These are phyloP conservation scores for Chondrilla cf. caribensis DNA, from an alignment of 37 sponge, comb jelly and placozoan genomes.

Conservation along the genomic window DNA sequence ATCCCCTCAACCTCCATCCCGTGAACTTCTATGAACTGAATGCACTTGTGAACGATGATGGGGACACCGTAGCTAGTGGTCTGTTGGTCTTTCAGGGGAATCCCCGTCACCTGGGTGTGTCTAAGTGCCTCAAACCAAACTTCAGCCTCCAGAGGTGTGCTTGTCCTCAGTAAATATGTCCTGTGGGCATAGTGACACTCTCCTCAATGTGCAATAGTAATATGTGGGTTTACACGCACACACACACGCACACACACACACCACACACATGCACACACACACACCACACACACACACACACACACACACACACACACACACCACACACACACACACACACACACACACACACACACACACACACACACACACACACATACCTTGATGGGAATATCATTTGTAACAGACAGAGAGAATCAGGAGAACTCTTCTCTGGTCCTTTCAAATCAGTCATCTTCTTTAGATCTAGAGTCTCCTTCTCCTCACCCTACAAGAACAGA, in stretches of 20 bases:
- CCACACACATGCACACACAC: background rate
- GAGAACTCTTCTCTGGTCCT: conserved; percentile 37
- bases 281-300: no score
- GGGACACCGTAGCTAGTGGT: conserved; percentile 55
- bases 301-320: no score
- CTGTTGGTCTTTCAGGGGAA: conserved; percentile 64
- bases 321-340: no score
- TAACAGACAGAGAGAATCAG: conserved; percentile 46
- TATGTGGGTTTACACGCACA: background rate
- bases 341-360: no score
- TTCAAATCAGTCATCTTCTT: conserved; percentile 56
- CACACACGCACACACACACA: background rate
- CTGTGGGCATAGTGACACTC: no score
- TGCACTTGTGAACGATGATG: conserved; percentile 81
- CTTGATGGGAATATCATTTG: conserved; percentile 50
- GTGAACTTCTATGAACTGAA: conserved; percentile 77
- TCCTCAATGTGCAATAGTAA: no score
- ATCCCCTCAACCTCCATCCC: conserved; percentile 79
- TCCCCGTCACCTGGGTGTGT: conserved; percentile 81
- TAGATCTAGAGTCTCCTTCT: conserved; percentile 58
- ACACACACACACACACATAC: conserved; percentile 19
- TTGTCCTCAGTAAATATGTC: conserved; percentile 41
- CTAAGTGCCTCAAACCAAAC: conserved; percentile 56
- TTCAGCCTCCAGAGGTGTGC: conserved; percentile 49
- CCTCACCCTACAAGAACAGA: conserved; percentile 29